Percentiles rank a stretch among this genome's conserved stretches.
These are phyloP conservation scores for Psittacula cyanocephala DNA, from an alignment of 2,113 vertebrate genomes.

Conservation along the genomic window DNA sequence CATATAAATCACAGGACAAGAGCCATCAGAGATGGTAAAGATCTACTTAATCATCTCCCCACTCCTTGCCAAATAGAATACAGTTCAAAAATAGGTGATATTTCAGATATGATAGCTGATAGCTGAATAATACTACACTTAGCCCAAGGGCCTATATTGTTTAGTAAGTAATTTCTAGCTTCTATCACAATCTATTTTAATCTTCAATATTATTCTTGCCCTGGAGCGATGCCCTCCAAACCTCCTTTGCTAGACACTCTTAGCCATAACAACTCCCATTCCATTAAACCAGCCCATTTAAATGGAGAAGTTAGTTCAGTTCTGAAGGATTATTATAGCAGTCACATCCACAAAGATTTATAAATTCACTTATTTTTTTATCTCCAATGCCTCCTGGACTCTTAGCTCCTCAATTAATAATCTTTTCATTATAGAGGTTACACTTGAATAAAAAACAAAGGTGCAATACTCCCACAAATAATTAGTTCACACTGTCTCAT, in stretches of 20 bases:
- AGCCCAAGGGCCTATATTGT: conserved; percentile 10
- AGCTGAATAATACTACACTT: neutral
- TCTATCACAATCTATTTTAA: conserved; percentile 33
- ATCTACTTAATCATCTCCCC: conserved; percentile 22
- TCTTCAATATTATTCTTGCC: conserved; percentile 45
- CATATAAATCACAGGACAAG: conserved; percentile 17
- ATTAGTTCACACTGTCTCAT: neutral
- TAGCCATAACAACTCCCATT: conserved; percentile 16
- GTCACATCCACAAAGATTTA: conserved; percentile 50
- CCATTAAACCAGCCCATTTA: conserved; percentile 30
- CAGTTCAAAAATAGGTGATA: neutral
- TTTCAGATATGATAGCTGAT: conserved; percentile 27
- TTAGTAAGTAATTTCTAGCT: conserved; percentile 18
- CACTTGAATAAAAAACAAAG: conserved; percentile 6
- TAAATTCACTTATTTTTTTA: conserved; percentile 24
- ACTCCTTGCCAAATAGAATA: neutral
- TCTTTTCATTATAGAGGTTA: conserved; percentile 19
- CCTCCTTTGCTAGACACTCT: conserved; percentile 13
- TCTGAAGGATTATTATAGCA: conserved; percentile 30
- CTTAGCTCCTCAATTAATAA: conserved; percentile 31
- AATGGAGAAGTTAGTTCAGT: conserved; percentile 10
- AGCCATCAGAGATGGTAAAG: conserved; percentile 14
- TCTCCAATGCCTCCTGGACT: neutral
- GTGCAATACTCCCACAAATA: neutral
- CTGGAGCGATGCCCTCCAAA: conserved; percentile 31